Evolutionary conservation across 2,797 vertebrate species (phyloP).

Genomic region (Gymnothorax javanicus): DNA sequence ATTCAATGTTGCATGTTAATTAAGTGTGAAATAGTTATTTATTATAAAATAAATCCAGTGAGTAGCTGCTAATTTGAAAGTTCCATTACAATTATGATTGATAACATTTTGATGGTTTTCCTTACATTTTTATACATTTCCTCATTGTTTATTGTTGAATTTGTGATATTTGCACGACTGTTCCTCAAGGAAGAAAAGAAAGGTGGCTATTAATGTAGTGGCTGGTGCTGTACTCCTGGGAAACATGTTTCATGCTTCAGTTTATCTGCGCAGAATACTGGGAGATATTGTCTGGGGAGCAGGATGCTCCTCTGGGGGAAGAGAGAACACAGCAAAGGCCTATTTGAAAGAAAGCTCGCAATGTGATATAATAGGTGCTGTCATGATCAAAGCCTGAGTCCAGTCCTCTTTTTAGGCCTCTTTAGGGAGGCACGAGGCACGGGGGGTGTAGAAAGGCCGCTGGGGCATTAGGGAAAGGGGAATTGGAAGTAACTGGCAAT

Average conservation of each 20-base stretch:
- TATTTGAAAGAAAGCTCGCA: neutral
- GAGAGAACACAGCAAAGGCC: neutral
- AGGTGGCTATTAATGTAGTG: conserved; percentile 26
- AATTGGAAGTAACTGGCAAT: conserved; percentile 5
- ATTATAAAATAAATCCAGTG: conserved; percentile 22
- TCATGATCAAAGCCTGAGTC: conserved; percentile 17
- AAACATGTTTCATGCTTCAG: conserved; percentile 6
- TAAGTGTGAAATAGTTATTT: conserved; percentile 33
- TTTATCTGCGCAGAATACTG: conserved; percentile 3
- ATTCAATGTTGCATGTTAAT: conserved; percentile 23
- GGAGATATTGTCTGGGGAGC: neutral
- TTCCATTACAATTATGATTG: conserved; percentile 13
- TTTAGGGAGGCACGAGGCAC: conserved; percentile 9
- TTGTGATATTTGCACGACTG: neutral
- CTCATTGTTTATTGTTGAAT: neutral
- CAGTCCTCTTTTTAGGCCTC: neutral
- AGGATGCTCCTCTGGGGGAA: conserved; percentile 15
- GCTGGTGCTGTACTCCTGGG: neutral
- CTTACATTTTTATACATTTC: neutral
- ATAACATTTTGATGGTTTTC: neutral
- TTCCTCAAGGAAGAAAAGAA: neutral
- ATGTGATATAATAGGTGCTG: conserved; percentile 20
- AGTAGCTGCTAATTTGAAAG: conserved; percentile 25
- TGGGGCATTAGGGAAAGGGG: neutral
- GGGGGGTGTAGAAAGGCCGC: neutral